Percentiles rank a stretch among this genome's conserved stretches.
Conservation (phyloP, 1,140 invertebrate species). For the Drosophila nikananu region DNA sequence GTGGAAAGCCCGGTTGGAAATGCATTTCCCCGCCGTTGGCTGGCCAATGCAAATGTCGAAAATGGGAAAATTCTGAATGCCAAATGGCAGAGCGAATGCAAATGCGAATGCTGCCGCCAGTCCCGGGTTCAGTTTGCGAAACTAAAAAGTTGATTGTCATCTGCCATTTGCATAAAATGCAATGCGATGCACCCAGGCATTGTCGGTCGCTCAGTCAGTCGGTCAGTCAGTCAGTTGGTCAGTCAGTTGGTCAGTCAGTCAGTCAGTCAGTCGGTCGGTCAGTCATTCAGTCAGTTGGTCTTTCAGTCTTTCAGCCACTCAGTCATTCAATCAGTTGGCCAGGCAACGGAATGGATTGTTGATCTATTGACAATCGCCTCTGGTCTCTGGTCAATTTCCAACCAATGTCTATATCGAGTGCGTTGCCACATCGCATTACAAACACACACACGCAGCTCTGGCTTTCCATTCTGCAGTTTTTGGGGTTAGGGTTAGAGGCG, state of each 20-base stretch:
- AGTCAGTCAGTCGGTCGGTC: conserved; percentile 11
- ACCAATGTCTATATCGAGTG: conserved; percentile 56
- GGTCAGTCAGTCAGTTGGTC: conserved; percentile 11
- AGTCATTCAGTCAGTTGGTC: conserved; percentile 2
- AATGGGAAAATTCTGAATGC: conserved; percentile 34
- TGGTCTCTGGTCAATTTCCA: conserved; percentile 30
- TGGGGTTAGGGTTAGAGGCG: conserved; percentile 11
- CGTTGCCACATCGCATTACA: conserved; percentile 39
- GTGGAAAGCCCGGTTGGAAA: conserved; percentile 20
- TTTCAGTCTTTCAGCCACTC: conserved; percentile 14
- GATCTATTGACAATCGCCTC: conserved; percentile 68
- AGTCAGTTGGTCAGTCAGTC: conserved; percentile 28
- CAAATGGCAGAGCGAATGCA: conserved; percentile 45
- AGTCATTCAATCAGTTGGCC: conserved; percentile 17
- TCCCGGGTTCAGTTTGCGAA: conserved; percentile 26
- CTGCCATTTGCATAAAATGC: conserved; percentile 72
- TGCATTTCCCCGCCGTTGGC: conserved; percentile 27
- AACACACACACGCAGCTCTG: conserved; percentile 10
- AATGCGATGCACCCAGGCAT: conserved; percentile 33
- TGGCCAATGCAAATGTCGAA: conserved; percentile 40
- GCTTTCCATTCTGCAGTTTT: conserved; percentile 3
- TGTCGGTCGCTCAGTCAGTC: conserved; percentile 29
- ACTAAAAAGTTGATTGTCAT: conserved; percentile 70
- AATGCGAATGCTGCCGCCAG: conserved; percentile 11
- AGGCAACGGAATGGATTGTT: conserved; percentile 49